A percentile compares a stretch with the other conserved stretches of the same genome.
These are phyloP conservation scores for Cotesia congregata DNA, from an alignment of 2,888 invertebrate genomes.

Conservation along the genomic window DNA sequence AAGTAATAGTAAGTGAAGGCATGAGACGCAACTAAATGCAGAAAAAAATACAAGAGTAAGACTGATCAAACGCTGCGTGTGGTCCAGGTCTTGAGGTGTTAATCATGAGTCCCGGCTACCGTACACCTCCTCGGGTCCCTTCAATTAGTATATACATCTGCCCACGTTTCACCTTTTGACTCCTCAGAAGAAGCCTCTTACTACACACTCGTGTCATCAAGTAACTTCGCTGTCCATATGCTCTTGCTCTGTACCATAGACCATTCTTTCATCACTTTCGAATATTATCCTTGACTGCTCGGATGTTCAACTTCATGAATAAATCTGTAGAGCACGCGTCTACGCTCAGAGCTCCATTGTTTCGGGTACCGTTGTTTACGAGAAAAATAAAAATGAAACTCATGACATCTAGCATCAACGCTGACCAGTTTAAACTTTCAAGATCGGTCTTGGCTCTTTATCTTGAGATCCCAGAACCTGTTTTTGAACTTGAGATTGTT, in stretches of 20 bases:
- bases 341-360: conserved; percentile 31
- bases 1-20: neutral
- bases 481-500: conserved; percentile 11
- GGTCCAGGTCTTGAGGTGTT: conserved; percentile 50
- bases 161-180: conserved; percentile 46
- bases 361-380: conserved; percentile 13
- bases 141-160: conserved; percentile 67
- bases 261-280: conserved; percentile 29
- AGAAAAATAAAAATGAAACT: conserved; percentile 10
- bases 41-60: neutral
- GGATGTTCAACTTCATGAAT: neutral
- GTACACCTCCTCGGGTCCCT: conserved; percentile 64
- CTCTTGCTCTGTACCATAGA: neutral
- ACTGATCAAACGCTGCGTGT: conserved; percentile 45
- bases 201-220: conserved; percentile 29
- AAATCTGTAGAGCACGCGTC: conserved; percentile 10
- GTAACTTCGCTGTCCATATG: neutral
- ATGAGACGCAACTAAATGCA: conserved; percentile 1
- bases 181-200: conserved; percentile 31
- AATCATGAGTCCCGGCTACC: conserved; percentile 51
- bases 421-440: conserved; percentile 5
- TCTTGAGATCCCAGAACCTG: conserved; percentile 21
- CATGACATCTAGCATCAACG: neutral
- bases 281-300: conserved; percentile 3
- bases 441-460: conserved; percentile 15